Evolutionary conservation across 2,888 invertebrate species (phyloP).

Genomic region (Morpho achilles): DNA sequence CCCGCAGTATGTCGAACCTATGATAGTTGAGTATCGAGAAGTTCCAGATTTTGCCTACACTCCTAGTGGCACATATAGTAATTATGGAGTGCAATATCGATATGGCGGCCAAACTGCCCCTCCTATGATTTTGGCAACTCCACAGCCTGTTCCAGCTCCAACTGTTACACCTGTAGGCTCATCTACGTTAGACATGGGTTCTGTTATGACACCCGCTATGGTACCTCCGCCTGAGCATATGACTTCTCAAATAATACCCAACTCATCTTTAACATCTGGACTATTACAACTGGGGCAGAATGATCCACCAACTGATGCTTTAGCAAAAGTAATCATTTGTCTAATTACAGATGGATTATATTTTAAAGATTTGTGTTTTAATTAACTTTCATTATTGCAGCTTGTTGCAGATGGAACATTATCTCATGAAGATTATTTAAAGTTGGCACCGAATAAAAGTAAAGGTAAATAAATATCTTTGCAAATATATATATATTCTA

Average conservation of each 20-base stretch:
- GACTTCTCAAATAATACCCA: conserved; percentile 30
- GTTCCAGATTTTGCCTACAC: conserved; percentile 32
- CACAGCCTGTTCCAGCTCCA: conserved; percentile 40
- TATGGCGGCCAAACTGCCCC: conserved; percentile 37
- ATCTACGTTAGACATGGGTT: conserved; percentile 22
- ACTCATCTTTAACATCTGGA: background rate
- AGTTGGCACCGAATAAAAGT: conserved; percentile 70
- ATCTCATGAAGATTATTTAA: conserved; percentile 67
- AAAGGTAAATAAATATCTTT: conserved; percentile 17
- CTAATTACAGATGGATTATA: background rate
- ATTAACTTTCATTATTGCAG: conserved; percentile 47
- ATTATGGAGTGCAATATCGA: conserved; percentile 41
- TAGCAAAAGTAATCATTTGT: conserved; percentile 63
- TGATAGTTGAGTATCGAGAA: conserved; percentile 22
- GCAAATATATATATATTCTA: background rate
- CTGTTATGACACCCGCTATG: conserved; percentile 31
- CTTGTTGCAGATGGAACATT: conserved; percentile 70
- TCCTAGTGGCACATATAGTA: conserved; percentile 37
- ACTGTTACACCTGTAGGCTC: conserved; percentile 17
- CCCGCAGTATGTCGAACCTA: conserved; percentile 28
- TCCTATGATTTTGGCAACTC: conserved; percentile 28
- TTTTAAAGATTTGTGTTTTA: conserved; percentile 11
- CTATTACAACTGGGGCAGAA: conserved; percentile 19
- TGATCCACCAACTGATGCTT: conserved; percentile 54
- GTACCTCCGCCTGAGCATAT: conserved; percentile 40